Base-by-base conservation (phyloP, 2,888 invertebrate genomes). In the Allygus modestus region DNA sequence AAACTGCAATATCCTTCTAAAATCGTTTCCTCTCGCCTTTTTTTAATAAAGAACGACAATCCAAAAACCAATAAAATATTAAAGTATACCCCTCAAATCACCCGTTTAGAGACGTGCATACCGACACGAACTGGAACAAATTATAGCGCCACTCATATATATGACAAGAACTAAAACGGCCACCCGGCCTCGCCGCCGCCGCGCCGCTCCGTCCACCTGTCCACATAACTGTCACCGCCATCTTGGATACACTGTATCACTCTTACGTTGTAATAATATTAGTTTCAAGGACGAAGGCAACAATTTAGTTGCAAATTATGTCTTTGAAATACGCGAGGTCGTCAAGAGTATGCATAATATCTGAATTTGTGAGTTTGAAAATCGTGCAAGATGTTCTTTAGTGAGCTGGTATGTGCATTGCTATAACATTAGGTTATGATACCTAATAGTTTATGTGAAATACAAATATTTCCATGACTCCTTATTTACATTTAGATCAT, bases 281-380 rank as follows among this genome's bases (percentile, higher is more conserved):
- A 65, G 28, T 65, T 17, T 15, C 65, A 31, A 65, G 65, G 31
- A 31, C 65, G 1, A 15, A 65, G 17, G 17, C 12, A 31, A 65
- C 31, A 26, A 15, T 28, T 28, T 26, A 0, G 7, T 15, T 15
- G 28, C 65, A 28, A 65, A 65, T 65, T 28, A 11, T 15, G 12
- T 1, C 65, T 28, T 31, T 65, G 31, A 65, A 65, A 65, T 65
- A 28, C 65, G 65, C 26, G 17, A 65, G 65, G 65, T 65, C 65
- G 20, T 28, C 65, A 31, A 65, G 65, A 2, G 28, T 23, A 54
- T 11, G 54, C 54, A 54, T 2, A 17, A 65, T 58, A 23, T 58
- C 58, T 58, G 58, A 20, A 58, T 20, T 58, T 58, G 20, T 23
- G 23, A 58, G 23, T 65, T 65, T 65, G 5, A 31, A 58, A 65